Base-by-base conservation (phyloP, 2,797 vertebrate genomes). In the Pseudochaenichthys georgianus region DNA sequence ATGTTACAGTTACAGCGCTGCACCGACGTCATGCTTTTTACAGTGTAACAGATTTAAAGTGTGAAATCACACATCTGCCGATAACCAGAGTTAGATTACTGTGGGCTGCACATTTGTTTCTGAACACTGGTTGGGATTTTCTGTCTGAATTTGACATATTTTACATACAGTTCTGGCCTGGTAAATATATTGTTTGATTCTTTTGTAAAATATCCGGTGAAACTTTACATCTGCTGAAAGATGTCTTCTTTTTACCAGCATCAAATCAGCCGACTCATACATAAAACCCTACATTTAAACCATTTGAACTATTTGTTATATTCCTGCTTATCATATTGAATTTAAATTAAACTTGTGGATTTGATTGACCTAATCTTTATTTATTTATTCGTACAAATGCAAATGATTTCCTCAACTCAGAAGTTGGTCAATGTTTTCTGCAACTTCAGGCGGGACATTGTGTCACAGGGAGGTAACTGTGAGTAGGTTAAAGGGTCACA, bases 401-500 rank as follows among this genome's bases (percentile, higher is more conserved):
- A 4, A 69, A 5, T 12, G 5, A 0, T 52, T 34, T 62, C n/a
- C 69, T 34, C 58, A 31, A 17, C 9, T 31, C 47, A 62, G 53
- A n/a, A 11, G 64, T 43, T 9, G 47, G 4, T 70, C 21, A 3
- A 6, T 10, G 31, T 23, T 73, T 41, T 13, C 15, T 63, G 64
- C 13, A 54, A 3, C 43, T 31, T 21, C 31, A 43, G 51, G 6
- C 72, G 13, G 52, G 17, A 53, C 8, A 21, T 47, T 73, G 8
- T 43, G 47, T 51, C 45, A 13, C 43, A n/a, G 3, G n/a, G 58
- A 63, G 38, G 41, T 11, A 12, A 6, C 64, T 19, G 60, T 13
- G 48, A 42, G 43, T 55, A 78, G 66, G 77, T 81, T 52, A 75
- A 77, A 57, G 47, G 57, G 72, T 80, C 15, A 19, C 60, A 16